Percentiles rank a stretch among this genome's conserved stretches.
These are phyloP conservation scores for Notarius lentiginosus DNA, from an alignment of 2,113 vertebrate species.

Conservation along the genomic window DNA sequence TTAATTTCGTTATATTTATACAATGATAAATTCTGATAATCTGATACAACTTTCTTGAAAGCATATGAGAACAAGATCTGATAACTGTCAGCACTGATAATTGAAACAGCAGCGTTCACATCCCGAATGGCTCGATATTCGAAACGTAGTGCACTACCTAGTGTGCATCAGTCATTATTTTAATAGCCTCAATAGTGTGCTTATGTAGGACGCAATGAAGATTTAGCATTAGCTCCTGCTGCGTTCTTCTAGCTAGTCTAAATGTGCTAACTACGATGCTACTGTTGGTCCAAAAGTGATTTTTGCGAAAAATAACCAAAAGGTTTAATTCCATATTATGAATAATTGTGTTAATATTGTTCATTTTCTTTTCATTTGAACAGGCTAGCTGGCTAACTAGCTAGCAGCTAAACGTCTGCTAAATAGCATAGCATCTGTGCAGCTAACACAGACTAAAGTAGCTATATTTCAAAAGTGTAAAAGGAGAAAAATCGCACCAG, in stretches of 20 bases:
- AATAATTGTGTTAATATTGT: not conserved
- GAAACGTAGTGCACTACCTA: not conserved
- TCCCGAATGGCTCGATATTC: not conserved
- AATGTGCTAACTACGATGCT: not conserved
- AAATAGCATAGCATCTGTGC: slow-evolving; percentile 7
- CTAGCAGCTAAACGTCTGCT: not conserved
- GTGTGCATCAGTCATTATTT: not conserved
- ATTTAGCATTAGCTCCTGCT: not conserved
- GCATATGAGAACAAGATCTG: not conserved
- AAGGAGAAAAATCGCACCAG: not conserved
- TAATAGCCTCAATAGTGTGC: not conserved
- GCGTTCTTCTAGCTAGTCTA: not conserved
- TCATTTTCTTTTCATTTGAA: not conserved
- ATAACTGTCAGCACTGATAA: not conserved
- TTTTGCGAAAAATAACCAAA: not conserved
- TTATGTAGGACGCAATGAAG: not conserved
- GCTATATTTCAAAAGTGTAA: not conserved
- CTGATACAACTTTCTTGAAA: not conserved
- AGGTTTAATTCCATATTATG: not conserved
- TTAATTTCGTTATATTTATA: no score
- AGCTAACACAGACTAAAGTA: not conserved
- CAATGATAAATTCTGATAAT: not conserved
- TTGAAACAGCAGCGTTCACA: not conserved
- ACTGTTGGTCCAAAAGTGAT: not conserved
- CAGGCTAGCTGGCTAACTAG: slow-evolving; percentile 18